Base-by-base conservation (phyloP, 2,113 vertebrate species). In the Oryzias woworae region DNA sequence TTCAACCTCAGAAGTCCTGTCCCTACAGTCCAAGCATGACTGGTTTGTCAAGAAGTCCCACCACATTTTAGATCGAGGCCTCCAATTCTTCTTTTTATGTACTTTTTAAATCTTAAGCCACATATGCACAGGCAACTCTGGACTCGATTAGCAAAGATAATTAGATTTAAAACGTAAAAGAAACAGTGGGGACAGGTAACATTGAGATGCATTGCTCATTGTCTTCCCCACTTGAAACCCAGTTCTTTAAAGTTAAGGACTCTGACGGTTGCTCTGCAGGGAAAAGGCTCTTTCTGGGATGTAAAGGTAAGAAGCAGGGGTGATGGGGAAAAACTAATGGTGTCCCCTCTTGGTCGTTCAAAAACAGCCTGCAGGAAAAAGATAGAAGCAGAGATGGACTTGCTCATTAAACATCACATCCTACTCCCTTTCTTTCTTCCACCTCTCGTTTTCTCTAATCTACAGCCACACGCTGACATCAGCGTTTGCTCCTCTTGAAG, bases 31-130 rank as follows among this genome's bases (percentile, higher is more conserved):
- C 52, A 31, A 70, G 64, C 62, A 70, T 76, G 81, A 73, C 75
- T 84, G 73, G 83, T 85, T 76, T 75, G 75, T 77, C 73, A 64
- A 62, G 48, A 58, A 18, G n/a, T 60, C 60, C 58, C 54, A 62
- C 17, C 26, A 63, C 53, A 50, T 10, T 36, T 36, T 36, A 13
- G 36, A 8, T 36, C 36, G 10, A 12, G 36, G 36, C 8, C 36
- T 12, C 10, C 36, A 36, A 36, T 2, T 36, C 36, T 36, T 36
- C 8, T 36, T 36, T 36, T 36, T 36, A 10, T 36, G 10, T 36
- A 36, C 36, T 36, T 36, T 36, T 36, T 36, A 3, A 36, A 36
- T 36, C 36, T 12, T 36, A 36, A 36, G 10, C 12, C 36, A 28
- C 7, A 36, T 36, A 36, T 36, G 8, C 36, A 2, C 8, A 36